Conservation (phyloP, 2,113 vertebrate genomes). For the Pelecanus crispus region DNA sequence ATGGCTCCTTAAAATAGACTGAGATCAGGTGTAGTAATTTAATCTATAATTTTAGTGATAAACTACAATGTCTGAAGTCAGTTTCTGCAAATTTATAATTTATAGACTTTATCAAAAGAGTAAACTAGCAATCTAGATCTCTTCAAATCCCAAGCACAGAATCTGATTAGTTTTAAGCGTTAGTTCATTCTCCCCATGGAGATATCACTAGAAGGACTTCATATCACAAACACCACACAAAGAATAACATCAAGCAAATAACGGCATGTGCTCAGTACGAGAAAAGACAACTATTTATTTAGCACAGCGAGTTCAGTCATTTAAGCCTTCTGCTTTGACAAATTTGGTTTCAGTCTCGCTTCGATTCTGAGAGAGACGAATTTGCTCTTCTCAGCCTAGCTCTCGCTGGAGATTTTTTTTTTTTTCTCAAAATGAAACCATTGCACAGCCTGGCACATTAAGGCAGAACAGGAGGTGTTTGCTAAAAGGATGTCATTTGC, state of each 20-base stretch:
- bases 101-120: not conserved
- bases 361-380: not conserved
- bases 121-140: conserved; percentile 70
- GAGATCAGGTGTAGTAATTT: not conserved
- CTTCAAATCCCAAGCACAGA: conserved; percentile 22
- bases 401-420: not conserved
- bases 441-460: conserved; percentile 24
- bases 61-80: not conserved
- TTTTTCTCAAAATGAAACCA: not conserved
- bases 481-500: not conserved
- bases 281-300: conserved; percentile 65
- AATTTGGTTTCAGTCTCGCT: not conserved
- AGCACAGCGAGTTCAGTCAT: conserved; percentile 49
- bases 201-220: conserved; percentile 21
- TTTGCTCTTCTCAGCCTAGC: conserved; percentile 3
- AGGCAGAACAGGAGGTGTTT: conserved; percentile 32
- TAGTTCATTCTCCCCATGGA: not conserved
- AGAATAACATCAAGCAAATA: conserved; percentile 52
- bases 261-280: conserved; percentile 35
- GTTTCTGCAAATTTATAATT: not conserved
- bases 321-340: not conserved
- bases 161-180: not conserved
- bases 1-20: not conserved
- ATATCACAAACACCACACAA: conserved; percentile 47
- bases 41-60: not conserved